Conservation (phyloP, 2,113 vertebrate genomes). For the Hemibagrus wyckioides region DNA sequence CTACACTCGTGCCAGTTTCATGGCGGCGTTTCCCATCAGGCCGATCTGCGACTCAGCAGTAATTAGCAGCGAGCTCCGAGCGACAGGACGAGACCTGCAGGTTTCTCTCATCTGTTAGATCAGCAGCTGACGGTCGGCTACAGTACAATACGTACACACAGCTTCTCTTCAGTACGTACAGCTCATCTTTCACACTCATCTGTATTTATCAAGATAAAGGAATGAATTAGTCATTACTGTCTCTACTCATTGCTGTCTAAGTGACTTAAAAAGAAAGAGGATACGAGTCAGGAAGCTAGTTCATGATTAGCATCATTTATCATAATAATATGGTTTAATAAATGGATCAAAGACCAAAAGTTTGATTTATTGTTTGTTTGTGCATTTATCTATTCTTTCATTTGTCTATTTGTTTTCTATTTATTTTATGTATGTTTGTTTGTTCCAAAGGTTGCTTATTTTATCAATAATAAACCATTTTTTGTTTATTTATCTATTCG, state of each 20-base stretch:
- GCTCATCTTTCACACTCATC: neutral
- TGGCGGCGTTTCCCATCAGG: conserved; percentile 52
- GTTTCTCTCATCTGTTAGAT: conserved; percentile 34
- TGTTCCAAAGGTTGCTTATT: too few species aligned
- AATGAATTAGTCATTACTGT: neutral
- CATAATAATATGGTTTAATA: neutral
- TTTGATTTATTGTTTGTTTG: neutral
- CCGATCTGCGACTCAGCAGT: conserved; percentile 50
- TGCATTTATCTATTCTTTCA: too few species aligned
- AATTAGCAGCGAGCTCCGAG: conserved; percentile 54
- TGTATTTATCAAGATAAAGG: neutral
- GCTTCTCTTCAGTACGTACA: neutral
- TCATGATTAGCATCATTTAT: neutral
- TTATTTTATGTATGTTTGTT: neutral
- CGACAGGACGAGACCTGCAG: conserved; percentile 27
- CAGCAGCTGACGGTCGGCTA: conserved; percentile 10
- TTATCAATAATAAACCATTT: too few species aligned
- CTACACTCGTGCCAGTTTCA: conserved; percentile 44
- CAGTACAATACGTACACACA: neutral
- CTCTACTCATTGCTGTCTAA: neutral
- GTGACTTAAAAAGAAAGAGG: neutral
- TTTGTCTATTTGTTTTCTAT: neutral
- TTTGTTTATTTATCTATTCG: too few species aligned
- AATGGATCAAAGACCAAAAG: neutral
- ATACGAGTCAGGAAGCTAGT: neutral